These are phyloP conservation scores for Nasonia oneida DNA, from an alignment of 2,888 invertebrate genomes.

Conservation along the genomic window DNA sequence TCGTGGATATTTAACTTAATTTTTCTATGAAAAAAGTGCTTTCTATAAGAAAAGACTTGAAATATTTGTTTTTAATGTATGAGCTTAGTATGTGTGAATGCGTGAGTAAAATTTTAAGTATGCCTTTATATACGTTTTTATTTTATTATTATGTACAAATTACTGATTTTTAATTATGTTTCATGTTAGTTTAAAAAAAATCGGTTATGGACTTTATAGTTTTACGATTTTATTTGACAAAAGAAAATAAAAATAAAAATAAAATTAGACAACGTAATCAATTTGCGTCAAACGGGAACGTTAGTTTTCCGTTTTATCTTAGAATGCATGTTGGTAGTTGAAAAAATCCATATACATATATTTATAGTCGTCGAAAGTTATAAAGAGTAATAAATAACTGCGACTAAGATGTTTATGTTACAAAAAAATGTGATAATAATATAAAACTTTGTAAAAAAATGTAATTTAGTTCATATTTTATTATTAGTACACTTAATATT, in stretches of 20 bases:
- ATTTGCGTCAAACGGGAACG: slow-evolving; percentile 47
- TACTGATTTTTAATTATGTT: slow-evolving; percentile 46
- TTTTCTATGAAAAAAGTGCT: slow-evolving; percentile 40
- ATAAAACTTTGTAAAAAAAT: slow-evolving; percentile 60
- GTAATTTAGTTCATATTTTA: slow-evolving; percentile 42
- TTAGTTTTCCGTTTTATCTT: slow-evolving; percentile 39
- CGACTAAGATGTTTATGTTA: slow-evolving; percentile 53
- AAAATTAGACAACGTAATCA: slow-evolving; percentile 35
- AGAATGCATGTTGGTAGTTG: slow-evolving; percentile 29
- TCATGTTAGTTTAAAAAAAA: slow-evolving; percentile 27
- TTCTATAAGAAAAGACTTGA: slow-evolving; percentile 50
- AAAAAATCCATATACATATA: slow-evolving; percentile 24
- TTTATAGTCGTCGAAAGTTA: slow-evolving; percentile 40
- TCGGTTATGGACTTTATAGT: slow-evolving; percentile 44
- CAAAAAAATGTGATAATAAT: slow-evolving; percentile 59
- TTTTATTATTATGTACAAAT: slow-evolving; percentile 51
- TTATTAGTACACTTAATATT: slow-evolving; percentile 41
- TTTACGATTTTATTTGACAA: slow-evolving; percentile 40
- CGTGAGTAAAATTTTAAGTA: slow-evolving; percentile 47
- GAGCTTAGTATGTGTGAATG: slow-evolving; percentile 55
- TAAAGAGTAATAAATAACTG: slow-evolving; percentile 31
- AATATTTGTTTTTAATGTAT: slow-evolving; percentile 49
- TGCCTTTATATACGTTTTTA: slow-evolving; percentile 53
- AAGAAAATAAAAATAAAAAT: slow-evolving; percentile 42
- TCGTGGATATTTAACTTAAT: slow-evolving; percentile 32